A percentile compares a stretch with the other conserved stretches of the same genome.
Conservation (phyloP, 2,797 vertebrate species). For the Falco peregrinus region DNA sequence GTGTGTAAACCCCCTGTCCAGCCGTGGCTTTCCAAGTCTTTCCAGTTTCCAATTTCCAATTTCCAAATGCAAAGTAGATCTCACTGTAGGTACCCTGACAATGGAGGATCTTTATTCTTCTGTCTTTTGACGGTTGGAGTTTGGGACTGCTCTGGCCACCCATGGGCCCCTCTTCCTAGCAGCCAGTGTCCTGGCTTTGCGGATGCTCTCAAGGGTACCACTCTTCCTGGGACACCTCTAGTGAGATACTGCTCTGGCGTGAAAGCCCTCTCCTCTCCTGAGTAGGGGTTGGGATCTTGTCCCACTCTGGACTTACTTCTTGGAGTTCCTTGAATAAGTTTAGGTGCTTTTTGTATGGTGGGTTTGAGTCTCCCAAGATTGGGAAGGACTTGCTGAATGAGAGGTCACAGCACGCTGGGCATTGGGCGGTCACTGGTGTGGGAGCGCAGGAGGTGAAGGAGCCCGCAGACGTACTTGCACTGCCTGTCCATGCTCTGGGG, state of each 20-base stretch:
- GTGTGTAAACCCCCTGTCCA: rapidly evolving
- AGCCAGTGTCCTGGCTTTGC: background rate
- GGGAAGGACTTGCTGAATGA: background rate
- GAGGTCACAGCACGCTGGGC: rapidly evolving
- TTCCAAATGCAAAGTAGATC: background rate
- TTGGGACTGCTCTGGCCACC: too few relatives aligned
- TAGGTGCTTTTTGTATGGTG: background rate
- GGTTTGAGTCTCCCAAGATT: rapidly evolving
- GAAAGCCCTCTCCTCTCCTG: background rate
- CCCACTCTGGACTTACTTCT: background rate
- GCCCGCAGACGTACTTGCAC: background rate
- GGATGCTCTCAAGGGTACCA: background rate
- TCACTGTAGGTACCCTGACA: background rate
- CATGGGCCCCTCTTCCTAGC: rapidly evolving
- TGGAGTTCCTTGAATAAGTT: background rate
- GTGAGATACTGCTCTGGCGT: background rate
- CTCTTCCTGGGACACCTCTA: background rate
- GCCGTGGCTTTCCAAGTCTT: background rate
- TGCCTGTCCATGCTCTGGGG: rapidly evolving
- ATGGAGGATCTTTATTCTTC: background rate
- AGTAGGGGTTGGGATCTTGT: background rate
- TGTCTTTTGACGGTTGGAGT: background rate
- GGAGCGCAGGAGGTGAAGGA: background rate
- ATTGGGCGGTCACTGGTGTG: rapidly evolving
- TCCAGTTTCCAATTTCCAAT: too few relatives aligned